Conservation (phyloP, 2,113 vertebrate species). For the Leiothrix lutea region DNA sequence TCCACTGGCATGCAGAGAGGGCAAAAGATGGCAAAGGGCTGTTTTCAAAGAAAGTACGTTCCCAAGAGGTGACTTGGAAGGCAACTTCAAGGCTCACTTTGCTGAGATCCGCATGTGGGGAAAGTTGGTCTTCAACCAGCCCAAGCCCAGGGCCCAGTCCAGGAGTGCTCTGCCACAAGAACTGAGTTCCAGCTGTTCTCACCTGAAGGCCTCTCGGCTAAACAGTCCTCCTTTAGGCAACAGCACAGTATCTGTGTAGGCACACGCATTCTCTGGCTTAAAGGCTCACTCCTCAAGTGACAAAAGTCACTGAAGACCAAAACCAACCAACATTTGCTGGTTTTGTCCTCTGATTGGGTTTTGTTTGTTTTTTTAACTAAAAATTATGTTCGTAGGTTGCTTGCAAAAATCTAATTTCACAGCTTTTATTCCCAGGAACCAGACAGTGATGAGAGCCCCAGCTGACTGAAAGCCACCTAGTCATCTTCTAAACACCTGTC, state of each 20-base stretch:
- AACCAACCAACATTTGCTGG: background rate
- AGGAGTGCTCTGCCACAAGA: background rate
- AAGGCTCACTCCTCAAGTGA: background rate
- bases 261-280: background rate
- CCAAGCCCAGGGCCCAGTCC: background rate
- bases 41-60: background rate
- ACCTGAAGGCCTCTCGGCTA: background rate
- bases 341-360: background rate
- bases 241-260: background rate
- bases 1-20: background rate
- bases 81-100: background rate
- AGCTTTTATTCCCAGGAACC: background rate
- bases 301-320: background rate
- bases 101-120: background rate
- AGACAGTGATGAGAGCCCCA: background rate
- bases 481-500: background rate
- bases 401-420: background rate
- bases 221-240: slow-evolving; percentile 4
- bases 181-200: background rate
- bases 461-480: background rate
- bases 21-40: background rate
- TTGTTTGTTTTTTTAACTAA: background rate
- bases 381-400: background rate
- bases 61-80: background rate
- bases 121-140: background rate